phyloP scores from a whole-genome alignment of 2,113 vertebrate species.

The Brachionichthys hirsutus region DNA sequence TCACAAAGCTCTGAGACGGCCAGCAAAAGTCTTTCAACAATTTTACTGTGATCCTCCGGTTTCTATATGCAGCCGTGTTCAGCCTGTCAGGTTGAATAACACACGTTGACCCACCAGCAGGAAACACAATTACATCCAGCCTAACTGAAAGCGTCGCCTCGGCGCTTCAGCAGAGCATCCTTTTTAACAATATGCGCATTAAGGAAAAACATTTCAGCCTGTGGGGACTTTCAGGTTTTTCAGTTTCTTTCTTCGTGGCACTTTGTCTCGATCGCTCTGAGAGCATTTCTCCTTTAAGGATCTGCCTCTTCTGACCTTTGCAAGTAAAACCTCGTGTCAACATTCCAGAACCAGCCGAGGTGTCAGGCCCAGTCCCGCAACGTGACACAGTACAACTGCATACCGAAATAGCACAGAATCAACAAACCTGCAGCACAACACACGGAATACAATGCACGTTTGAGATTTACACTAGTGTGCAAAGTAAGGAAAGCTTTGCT shows the following conservation, averaged over 20 bases:
- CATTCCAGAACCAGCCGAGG: slow-evolving; percentile 44
- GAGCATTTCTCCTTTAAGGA: slow-evolving; percentile 41
- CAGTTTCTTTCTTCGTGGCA: background rate
- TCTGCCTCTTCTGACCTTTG: slow-evolving; percentile 44
- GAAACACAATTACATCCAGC: slow-evolving; percentile 1
- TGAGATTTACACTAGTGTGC: background rate
- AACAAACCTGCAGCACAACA: slow-evolving; percentile 20
- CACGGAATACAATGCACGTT: background rate
- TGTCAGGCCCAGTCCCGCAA: slow-evolving; percentile 40
- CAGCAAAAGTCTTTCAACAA: background rate
- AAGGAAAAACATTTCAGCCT: slow-evolving; percentile 18
- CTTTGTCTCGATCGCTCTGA: slow-evolving; percentile 24
- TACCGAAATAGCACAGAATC: slow-evolving; percentile 50
- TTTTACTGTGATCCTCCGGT: background rate
- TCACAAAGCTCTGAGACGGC: background rate
- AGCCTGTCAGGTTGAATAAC: slow-evolving; percentile 8
- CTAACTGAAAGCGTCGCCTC: slow-evolving; percentile 10
- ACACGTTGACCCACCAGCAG: slow-evolving; percentile 4
- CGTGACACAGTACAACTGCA: slow-evolving; percentile 53
- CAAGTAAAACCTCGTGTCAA: slow-evolving; percentile 21
- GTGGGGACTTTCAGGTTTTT: background rate
- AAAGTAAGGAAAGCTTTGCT: background rate
- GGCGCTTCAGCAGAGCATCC: slow-evolving; percentile 14
- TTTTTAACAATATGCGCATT: slow-evolving; percentile 38
- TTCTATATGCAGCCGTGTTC: background rate